Evolutionary conservation across 1,140 invertebrate genomes (phyloP), one percentile per base, ranked within the genome.

Genomic region (Scaptomyza pallida): DNA sequence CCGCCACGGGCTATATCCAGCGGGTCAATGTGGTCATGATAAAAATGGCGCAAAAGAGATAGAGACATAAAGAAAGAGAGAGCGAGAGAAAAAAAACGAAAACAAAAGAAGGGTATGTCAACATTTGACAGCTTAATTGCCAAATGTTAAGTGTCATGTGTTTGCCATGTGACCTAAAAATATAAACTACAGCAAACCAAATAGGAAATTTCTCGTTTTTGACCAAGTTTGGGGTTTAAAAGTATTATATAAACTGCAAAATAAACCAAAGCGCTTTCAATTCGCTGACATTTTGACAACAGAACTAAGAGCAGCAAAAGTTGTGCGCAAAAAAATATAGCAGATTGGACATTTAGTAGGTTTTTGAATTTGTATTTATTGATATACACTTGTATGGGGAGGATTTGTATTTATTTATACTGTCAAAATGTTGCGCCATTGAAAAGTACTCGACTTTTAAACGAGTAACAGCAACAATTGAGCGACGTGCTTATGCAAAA

Each of bases 71-170:
- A 30, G 30, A 17, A 15, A n/a, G 12, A 35, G 9, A 63, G 50
- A 50, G n/a, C n/a, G n/a, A n/a, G n/a, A n/a, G n/a, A n/a, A n/a
- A n/a, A n/a, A 8, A 21, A 23, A 9, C 15, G 41, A 6, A 43
- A 17, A 48, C 44, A 15, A 30, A 8, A 13, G 15, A 10, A 26
- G 50, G 40, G 43, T 45, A 17, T 56, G 57, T 51, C 56, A 70
- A 45, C 50, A 55, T 74, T 65, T 74, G 72, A 75, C 65, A 75
- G 75, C 72, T 71, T 74, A 75, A 75, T 78, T 78, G 65, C 40
- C 45, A 56, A 62, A 72, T 61, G 63, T 61, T 60, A 68, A 68
- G 55, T 60, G 69, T 55, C 63, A 41, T 68, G 62, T 55, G 59
- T 48, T 55, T 54, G 69, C 21, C n/a, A 51, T 37, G 48, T 54